These are phyloP conservation scores for Pardalotus punctatus DNA, from an alignment of 2,113 vertebrate genomes.

Conservation along the genomic window DNA sequence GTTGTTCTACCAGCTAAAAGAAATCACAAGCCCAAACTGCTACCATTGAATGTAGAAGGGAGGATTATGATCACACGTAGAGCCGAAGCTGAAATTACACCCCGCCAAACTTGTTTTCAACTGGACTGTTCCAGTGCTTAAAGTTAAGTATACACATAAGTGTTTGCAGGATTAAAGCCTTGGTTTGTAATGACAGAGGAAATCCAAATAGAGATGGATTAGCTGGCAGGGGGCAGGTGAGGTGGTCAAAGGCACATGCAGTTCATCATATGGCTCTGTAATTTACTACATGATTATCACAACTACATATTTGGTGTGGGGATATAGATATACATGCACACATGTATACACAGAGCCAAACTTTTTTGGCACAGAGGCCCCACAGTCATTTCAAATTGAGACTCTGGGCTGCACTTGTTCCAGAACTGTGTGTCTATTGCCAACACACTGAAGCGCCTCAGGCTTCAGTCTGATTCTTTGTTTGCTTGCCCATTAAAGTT, in stretches of 20 bases:
- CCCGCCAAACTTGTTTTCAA: not conserved
- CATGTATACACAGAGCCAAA: constrained; percentile 12
- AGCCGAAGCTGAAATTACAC: not conserved
- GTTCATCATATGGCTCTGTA: constrained; percentile 64
- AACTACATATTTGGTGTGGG: constrained; percentile 67
- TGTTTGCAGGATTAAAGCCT: constrained; percentile 53
- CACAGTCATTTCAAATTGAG: constrained; percentile 60
- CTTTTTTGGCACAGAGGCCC: constrained; percentile 25
- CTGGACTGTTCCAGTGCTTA: constrained; percentile 13
- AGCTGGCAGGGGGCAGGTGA: constrained; percentile 46
- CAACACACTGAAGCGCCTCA: constrained; percentile 53
- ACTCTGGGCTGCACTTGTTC: constrained; percentile 32
- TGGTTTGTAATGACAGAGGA: constrained; percentile 20
- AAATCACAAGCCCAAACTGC: not conserved
- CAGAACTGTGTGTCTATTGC: constrained; percentile 37
- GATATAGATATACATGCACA: constrained; percentile 60
- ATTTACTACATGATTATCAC: constrained; percentile 67
- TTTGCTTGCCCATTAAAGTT: constrained; percentile 64
- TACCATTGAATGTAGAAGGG: not conserved
- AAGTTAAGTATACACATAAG: constrained; percentile 55
- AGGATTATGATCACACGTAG: rapidly evolving
- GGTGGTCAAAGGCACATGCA: constrained; percentile 56
- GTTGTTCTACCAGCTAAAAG: not conserved
- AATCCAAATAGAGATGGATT: constrained; percentile 66
- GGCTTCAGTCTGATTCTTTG: constrained; percentile 40